Conservation (phyloP, 2,797 vertebrate genomes). For the Strix occidentalis region DNA sequence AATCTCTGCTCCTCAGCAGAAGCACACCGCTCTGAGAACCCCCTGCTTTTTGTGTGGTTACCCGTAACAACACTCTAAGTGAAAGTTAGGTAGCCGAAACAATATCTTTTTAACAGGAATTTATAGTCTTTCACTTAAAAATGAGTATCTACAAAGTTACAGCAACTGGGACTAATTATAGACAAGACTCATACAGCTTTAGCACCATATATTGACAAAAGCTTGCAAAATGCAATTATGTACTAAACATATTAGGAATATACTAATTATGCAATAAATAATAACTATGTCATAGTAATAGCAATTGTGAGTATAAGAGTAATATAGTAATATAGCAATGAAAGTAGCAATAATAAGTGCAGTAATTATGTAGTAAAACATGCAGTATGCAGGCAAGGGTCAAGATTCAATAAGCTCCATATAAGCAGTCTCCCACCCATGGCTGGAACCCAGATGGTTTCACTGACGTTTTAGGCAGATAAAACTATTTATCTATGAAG, state of each 20-base stretch:
- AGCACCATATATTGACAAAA: neutral
- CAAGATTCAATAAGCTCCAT: neutral
- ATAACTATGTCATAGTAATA: neutral
- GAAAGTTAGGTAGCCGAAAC: neutral
- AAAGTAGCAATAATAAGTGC: neutral
- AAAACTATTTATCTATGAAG: neutral
- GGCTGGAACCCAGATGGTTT: neutral
- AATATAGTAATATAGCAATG: neutral
- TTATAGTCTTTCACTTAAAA: neutral
- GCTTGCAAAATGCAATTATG: neutral
- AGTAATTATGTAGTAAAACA: neutral
- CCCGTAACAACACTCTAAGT: neutral
- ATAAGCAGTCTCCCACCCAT: neutral
- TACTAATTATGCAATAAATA: neutral
- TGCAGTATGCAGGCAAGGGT: neutral
- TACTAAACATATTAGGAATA: neutral
- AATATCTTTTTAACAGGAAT: neutral
- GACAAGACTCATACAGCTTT: neutral
- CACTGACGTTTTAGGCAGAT: neutral
- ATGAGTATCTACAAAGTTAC: neutral
- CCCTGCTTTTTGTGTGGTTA: neutral
- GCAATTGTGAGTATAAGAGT: neutral
- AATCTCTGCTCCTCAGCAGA: neutral
- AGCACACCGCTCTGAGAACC: rapidly evolving
- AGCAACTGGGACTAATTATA: neutral